Evolutionary conservation across 2,888 invertebrate species (phyloP).

Genomic region (Drosophila mercatorum): DNA sequence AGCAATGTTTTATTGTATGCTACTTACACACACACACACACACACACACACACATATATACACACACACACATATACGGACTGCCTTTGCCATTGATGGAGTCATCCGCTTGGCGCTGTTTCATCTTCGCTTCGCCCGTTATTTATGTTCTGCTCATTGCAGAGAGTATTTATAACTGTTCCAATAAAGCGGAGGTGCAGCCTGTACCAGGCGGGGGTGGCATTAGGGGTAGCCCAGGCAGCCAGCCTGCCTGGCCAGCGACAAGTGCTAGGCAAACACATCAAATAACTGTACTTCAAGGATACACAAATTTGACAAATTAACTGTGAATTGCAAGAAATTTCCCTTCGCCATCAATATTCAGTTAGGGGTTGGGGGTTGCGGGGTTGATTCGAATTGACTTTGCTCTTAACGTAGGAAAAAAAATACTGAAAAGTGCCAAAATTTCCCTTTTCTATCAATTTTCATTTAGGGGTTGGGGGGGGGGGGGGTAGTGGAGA

Average conservation of each 20-base stretch:
- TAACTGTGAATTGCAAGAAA: no score
- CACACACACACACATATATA: conserved; percentile 17
- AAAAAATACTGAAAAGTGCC: no score
- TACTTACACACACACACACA: conserved; percentile 34
- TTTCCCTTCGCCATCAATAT: no score
- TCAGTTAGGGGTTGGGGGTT: no score
- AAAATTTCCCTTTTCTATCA: no score
- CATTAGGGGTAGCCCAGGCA: background rate
- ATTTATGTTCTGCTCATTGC: conserved; percentile 56
- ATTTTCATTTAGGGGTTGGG: no score
- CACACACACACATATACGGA: background rate
- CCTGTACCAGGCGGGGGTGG: background rate
- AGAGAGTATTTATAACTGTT: conserved; percentile 49
- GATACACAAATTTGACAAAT: no score
- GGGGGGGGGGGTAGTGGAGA: no score
- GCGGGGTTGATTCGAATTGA: no score
- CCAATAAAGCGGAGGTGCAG: conserved; percentile 2
- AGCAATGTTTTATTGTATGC: conserved; percentile 66
- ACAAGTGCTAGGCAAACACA: background rate
- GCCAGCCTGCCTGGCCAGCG: no score
- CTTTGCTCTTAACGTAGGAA: no score
- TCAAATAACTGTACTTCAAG: background rate
- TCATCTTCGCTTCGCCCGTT: conserved; percentile 40
- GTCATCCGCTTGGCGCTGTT: conserved; percentile 35
- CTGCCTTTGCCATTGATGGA: conserved; percentile 24